These are phyloP conservation scores for Philonicus albiceps DNA, from an alignment of 2,888 invertebrate genomes.

Conservation along the genomic window DNA sequence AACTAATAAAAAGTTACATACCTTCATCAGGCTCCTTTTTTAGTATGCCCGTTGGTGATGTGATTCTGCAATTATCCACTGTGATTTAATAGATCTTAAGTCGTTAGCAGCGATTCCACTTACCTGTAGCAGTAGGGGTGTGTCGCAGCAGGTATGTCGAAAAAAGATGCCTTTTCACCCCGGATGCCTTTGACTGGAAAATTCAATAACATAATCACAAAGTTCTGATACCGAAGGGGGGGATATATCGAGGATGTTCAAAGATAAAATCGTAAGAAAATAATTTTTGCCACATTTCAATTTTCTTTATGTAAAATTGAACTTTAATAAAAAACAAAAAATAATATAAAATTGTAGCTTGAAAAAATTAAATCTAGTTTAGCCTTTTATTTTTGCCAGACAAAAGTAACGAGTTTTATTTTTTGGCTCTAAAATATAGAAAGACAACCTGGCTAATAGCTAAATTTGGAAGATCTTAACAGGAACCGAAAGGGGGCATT, in stretches of 20 bases:
- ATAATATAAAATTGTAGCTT: not conserved
- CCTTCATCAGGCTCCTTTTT: constrained; percentile 44
- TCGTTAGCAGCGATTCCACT: constrained; percentile 45
- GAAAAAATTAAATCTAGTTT: too few species aligned
- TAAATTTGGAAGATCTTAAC: too few species aligned
- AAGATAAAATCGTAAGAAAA: constrained; percentile 10
- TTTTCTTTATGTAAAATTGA: not conserved
- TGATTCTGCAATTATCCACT: constrained; percentile 39
- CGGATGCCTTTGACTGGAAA: constrained; percentile 63
- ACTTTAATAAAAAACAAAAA: not conserved
- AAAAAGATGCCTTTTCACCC: constrained; percentile 64
- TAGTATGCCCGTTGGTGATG: constrained; percentile 37
- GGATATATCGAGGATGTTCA: constrained; percentile 13
- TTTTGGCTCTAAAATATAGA: too few species aligned
- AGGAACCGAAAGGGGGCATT: too few species aligned
- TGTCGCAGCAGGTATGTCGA: constrained; percentile 64
- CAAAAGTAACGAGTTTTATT: too few species aligned
- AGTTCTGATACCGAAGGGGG: constrained; percentile 3
- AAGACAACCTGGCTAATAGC: too few species aligned
- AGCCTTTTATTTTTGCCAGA: too few species aligned
- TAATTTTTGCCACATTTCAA: not conserved
- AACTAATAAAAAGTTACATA: constrained; percentile 10
- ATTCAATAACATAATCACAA: constrained; percentile 35
- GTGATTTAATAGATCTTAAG: constrained; percentile 37
- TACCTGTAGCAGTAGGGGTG: constrained; percentile 64